phyloP scores from a whole-genome alignment of 2,888 invertebrate species.

The Allygus modestus region DNA sequence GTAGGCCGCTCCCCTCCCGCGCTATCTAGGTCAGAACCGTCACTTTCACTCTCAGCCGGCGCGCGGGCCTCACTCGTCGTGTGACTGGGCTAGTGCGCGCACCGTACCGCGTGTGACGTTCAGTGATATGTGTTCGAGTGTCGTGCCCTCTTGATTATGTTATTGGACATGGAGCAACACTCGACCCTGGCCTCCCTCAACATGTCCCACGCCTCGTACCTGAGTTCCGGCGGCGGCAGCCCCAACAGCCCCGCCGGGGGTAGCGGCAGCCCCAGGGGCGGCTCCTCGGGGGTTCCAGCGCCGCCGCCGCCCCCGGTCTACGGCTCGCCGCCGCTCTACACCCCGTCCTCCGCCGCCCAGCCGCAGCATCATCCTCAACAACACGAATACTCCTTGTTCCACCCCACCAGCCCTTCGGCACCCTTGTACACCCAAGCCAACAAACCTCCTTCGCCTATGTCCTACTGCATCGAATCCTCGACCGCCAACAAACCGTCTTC shows the following conservation, averaged over 20 bases:
- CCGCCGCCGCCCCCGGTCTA: constrained; percentile 73
- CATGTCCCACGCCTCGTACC: constrained; percentile 88
- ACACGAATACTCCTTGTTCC: constrained; percentile 33
- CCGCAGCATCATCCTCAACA: constrained; percentile 63
- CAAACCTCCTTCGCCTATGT: constrained; percentile 40
- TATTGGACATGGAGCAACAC: constrained; percentile 90
- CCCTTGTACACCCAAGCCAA: constrained; percentile 45
- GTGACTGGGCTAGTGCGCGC: constrained; percentile 19
- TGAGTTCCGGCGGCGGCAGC: constrained; percentile 86
- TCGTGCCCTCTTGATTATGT: constrained; percentile 76
- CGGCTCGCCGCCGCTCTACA: constrained; percentile 52
- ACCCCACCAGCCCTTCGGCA: constrained; percentile 32
- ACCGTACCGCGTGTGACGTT: constrained; percentile 26
- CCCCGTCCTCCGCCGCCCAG: constrained; percentile 36
- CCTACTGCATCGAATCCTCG: constrained; percentile 48
- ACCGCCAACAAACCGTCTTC: constrained; percentile 62
- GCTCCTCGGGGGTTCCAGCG: constrained; percentile 70
- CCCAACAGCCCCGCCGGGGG: constrained; percentile 74
- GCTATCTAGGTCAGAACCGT: constrained; percentile 84
- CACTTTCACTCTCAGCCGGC: constrained; percentile 93
- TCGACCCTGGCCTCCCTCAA: constrained; percentile 89
- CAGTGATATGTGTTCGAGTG: constrained; percentile 35
- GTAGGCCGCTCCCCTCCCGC: constrained; percentile 68
- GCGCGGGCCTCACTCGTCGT: constrained; percentile 74
- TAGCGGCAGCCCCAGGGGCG: constrained; percentile 74